A percentile compares a stretch with the other conserved stretches of the same genome.
phyloP scores from a whole-genome alignment of 2,113 vertebrate genomes.

The Pleuronectes platessa region DNA sequence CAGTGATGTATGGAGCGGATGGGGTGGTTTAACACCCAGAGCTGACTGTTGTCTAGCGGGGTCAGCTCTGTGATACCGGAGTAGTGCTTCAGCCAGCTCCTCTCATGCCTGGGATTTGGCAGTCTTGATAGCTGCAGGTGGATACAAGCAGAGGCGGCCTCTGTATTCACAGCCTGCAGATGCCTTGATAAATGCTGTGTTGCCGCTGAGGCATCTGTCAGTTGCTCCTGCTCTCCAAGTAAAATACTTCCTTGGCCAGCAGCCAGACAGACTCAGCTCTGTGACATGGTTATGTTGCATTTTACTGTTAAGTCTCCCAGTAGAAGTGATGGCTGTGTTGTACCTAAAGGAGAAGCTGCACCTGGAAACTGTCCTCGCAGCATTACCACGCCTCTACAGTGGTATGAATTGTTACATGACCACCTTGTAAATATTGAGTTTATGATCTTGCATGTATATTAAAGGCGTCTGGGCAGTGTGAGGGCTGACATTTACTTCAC shows the following conservation, averaged over 20 bases:
- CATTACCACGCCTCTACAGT: not conserved
- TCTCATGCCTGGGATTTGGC: conserved; percentile 59
- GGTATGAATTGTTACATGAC: not conserved
- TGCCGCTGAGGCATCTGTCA: conserved; percentile 68
- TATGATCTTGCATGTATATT: not conserved
- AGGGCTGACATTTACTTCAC: not conserved
- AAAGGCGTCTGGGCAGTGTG: not conserved
- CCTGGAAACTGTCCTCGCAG: not conserved
- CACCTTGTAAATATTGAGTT: not conserved
- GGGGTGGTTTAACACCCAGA: conserved; percentile 73
- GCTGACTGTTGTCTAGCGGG: conserved; percentile 71
- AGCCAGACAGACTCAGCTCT: conserved; percentile 31
- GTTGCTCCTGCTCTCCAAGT: conserved; percentile 55
- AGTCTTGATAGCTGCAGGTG: conserved; percentile 64
- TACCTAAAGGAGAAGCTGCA: conserved; percentile 4
- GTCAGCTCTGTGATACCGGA: conserved; percentile 69
- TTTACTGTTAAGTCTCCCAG: conserved; percentile 14
- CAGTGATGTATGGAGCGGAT: conserved; percentile 76
- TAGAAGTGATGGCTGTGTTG: conserved; percentile 19
- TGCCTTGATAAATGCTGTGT: conserved; percentile 60
- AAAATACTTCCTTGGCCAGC: conserved; percentile 50
- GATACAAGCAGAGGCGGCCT: conserved; percentile 41
- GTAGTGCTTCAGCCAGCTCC: conserved; percentile 53
- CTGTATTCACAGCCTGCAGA: conserved; percentile 48
- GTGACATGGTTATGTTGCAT: conserved; percentile 26